Evolutionary conservation across 2,888 invertebrate species (phyloP).

Genomic region (Drosophila meridionalis): DNA sequence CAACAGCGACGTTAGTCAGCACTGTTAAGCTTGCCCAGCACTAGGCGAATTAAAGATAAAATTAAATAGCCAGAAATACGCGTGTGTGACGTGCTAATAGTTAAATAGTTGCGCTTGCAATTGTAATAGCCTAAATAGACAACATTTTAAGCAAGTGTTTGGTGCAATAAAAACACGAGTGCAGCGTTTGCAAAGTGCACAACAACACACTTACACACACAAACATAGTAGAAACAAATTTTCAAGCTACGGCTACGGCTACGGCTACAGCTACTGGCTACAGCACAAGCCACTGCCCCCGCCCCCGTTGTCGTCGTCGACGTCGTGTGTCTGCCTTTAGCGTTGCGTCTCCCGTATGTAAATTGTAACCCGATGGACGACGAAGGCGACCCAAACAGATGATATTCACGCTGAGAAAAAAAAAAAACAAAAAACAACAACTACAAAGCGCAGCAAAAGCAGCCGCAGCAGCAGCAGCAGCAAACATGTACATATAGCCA

Average conservation of each 20-base stretch:
- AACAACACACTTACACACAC: conserved; percentile 5
- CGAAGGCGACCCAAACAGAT: conserved; percentile 67
- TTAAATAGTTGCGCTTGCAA: conserved; percentile 46
- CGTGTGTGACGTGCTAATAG: conserved; percentile 61
- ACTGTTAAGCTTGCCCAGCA: conserved; percentile 48
- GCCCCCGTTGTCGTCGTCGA: conserved; percentile 37
- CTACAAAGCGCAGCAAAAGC: conserved; percentile 47
- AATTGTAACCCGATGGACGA: conserved; percentile 66
- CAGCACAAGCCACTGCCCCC: conserved; percentile 50
- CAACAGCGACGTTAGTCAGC: conserved; percentile 22
- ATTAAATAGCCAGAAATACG: conserved; percentile 58
- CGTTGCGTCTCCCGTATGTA: conserved; percentile 60
- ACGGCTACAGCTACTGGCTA: conserved; percentile 26
- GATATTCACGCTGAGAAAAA: conserved; percentile 58
- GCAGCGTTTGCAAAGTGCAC: conserved; percentile 25
- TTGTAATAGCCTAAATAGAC: conserved; percentile 54
- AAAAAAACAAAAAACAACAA: conserved; percentile 56
- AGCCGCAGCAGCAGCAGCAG: conserved; percentile 36
- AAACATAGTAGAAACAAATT: conserved; percentile 38
- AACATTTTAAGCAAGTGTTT: conserved; percentile 52
- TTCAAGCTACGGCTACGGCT: conserved; percentile 46
- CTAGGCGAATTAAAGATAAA: conserved; percentile 65
- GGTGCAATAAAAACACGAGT: conserved; percentile 60
- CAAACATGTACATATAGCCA: conserved; percentile 61
- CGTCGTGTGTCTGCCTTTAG: conserved; percentile 56